Evolutionary conservation across 2,113 vertebrate genomes (phyloP).

Genomic region (Strigops habroptila): DNA sequence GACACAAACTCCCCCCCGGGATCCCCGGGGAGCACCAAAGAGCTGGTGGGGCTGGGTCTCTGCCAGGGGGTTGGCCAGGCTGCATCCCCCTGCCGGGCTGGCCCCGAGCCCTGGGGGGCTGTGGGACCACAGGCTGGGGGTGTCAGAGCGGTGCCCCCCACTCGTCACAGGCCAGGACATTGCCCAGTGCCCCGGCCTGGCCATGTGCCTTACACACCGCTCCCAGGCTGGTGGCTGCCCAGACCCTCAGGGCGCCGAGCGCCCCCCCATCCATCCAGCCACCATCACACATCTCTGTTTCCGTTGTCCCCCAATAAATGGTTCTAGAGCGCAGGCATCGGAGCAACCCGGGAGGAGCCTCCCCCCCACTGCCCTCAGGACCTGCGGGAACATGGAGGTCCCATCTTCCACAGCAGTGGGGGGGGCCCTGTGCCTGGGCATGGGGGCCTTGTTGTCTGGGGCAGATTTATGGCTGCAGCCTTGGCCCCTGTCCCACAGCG

Average conservation of each 20-base stretch:
- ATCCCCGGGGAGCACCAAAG: background rate
- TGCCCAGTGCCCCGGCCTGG: background rate
- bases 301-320: background rate
- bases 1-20: no score
- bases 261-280: accelerated
- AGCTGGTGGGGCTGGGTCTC: background rate
- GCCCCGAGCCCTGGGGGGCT: background rate
- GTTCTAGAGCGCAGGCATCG: background rate
- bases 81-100: background rate
- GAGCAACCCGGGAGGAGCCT: no score
- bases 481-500: background rate
- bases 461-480: background rate
- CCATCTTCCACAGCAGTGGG: accelerated
- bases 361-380: accelerated
- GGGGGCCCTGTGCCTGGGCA: background rate
- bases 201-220: background rate
- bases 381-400: no score
- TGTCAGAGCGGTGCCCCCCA: background rate
- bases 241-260: accelerated
- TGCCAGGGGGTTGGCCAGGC: background rate
- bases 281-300: background rate
- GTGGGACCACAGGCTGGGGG: background rate
- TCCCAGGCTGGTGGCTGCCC: background rate
- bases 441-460: accelerated
- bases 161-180: background rate